phyloP scores from a whole-genome alignment of 2,888 invertebrate species.

The Stomorhina lunata region DNA sequence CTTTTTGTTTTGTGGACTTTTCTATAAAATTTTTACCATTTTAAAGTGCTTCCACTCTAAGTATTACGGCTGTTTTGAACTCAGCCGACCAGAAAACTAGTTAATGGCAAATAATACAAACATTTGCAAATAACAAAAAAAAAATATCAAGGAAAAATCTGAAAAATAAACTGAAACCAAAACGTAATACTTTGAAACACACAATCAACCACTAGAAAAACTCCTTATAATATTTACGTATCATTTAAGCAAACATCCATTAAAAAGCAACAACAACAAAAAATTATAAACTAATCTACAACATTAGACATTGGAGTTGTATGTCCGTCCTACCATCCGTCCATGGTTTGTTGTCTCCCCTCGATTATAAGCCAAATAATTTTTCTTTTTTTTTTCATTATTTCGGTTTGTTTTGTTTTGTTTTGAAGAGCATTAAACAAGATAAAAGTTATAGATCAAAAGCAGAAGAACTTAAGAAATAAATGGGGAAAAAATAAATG shows the following conservation, averaged over 20 bases:
- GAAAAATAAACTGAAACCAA: conserved; percentile 48
- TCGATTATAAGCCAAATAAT: conserved; percentile 52
- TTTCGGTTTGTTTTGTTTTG: neutral
- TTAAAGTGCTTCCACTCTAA: conserved; percentile 55
- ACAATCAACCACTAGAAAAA: conserved; percentile 57
- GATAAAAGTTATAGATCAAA: conserved; percentile 60
- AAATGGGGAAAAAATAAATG: conserved; percentile 5
- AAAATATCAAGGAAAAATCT: conserved; percentile 9
- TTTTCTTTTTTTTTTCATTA: neutral
- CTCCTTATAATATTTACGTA: too few species aligned
- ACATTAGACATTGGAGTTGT: conserved; percentile 10
- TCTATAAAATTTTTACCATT: conserved; percentile 36
- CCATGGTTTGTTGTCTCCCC: conserved; percentile 33
- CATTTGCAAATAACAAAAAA: conserved; percentile 56
- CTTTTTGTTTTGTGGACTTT: neutral
- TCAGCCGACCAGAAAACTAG: conserved; percentile 78
- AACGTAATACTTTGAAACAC: conserved; percentile 33
- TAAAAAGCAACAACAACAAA: conserved; percentile 32
- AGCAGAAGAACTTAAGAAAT: conserved; percentile 37
- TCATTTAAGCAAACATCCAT: conserved; percentile 23
- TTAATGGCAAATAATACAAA: conserved; percentile 70
- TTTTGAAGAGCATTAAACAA: conserved; percentile 44
- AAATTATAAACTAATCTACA: conserved; percentile 37
- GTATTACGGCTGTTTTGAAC: conserved; percentile 74
- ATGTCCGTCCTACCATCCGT: too few species aligned